These are phyloP conservation scores for Paratilapia polleni DNA, from an alignment of 2,113 vertebrate species.

Conservation along the genomic window DNA sequence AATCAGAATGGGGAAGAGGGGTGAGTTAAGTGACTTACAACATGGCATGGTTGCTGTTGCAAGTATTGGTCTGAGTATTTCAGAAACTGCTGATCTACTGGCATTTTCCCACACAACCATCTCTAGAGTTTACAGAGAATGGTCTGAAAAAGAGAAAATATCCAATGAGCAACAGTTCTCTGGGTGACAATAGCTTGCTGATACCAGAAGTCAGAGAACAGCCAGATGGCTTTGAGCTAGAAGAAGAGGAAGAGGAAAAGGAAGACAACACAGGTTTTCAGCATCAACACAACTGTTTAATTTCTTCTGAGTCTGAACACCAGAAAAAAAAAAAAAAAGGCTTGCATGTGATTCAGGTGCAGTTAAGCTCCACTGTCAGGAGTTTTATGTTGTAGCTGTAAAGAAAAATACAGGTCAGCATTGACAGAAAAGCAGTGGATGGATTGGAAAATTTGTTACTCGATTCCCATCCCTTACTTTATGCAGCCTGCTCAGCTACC, in stretches of 20 bases:
- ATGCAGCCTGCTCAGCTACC: not conserved
- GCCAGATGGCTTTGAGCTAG: no score
- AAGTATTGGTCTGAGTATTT: no score
- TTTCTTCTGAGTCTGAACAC: not conserved
- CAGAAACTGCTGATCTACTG: no score
- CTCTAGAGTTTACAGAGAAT: no score
- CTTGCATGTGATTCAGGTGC: not conserved
- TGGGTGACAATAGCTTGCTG: no score
- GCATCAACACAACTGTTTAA: not conserved
- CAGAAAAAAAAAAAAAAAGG: not conserved
- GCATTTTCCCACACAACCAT: no score
- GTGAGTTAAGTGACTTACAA: no score
- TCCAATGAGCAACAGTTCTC: no score
- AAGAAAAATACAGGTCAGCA: not conserved
- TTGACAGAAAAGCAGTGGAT: not conserved
- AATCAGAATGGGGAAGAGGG: no score
- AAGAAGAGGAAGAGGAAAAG: not conserved
- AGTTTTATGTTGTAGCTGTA: not conserved
- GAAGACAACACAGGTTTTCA: not conserved
- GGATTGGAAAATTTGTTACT: not conserved
- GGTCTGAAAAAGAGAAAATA: no score
- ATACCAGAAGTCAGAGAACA: no score
- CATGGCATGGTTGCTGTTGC: no score
- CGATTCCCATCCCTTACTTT: not conserved
- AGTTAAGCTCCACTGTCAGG: not conserved